Conservation (phyloP, 2,797 vertebrate genomes). For the Steatocranus sp. region DNA sequence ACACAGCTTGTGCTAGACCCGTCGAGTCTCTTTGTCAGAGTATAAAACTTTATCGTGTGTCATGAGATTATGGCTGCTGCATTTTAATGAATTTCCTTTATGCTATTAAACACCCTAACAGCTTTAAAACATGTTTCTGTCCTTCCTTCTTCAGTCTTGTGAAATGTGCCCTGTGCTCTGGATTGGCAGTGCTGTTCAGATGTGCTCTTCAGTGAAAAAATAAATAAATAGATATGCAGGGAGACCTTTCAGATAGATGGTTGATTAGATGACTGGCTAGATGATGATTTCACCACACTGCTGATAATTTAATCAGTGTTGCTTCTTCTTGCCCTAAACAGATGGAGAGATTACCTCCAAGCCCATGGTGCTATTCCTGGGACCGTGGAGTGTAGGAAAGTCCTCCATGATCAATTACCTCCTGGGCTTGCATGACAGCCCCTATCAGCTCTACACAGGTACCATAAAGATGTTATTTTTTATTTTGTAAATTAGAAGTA, state of each 20-base stretch:
- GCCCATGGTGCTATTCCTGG: constrained; percentile 97
- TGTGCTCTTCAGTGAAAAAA: background rate
- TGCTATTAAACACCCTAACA: constrained; percentile 20
- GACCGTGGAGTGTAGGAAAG: constrained; percentile 98
- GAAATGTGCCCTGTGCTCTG: background rate
- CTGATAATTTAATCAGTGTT: background rate
- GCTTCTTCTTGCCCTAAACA: constrained; percentile 44
- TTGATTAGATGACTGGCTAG: background rate
- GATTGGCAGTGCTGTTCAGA: background rate
- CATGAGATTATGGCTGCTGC: constrained; percentile 1
- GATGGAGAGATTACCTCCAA: constrained; percentile 99
- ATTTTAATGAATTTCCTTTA: background rate
- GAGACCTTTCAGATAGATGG: background rate
- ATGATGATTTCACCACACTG: background rate
- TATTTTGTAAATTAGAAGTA: background rate
- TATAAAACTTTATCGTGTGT: background rate
- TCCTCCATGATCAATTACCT: constrained; percentile 99
- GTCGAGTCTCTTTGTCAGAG: background rate
- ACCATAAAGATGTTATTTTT: background rate
- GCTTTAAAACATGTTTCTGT: background rate
- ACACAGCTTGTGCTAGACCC: constrained; percentile 17
- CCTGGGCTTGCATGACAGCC: constrained; percentile 88
- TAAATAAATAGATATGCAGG: background rate
- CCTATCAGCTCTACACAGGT: constrained; percentile 91
- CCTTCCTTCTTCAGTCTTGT: background rate